Evolutionary conservation across 2,797 vertebrate genomes (phyloP).

Genomic region (Hippocampus kuda): DNA sequence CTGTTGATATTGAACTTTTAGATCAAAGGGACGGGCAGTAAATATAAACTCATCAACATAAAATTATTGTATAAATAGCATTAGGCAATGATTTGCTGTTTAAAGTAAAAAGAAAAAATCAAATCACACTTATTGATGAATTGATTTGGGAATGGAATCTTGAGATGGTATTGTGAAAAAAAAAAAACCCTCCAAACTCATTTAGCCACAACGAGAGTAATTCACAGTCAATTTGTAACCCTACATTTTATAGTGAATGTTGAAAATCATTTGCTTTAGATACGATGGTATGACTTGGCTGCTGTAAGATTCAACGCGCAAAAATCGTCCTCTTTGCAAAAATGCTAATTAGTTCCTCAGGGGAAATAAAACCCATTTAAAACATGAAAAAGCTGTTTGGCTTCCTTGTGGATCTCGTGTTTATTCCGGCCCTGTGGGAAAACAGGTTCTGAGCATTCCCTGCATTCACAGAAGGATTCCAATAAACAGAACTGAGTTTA

Average conservation of each 20-base stretch:
- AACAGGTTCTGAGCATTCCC: slow-evolving; percentile 28
- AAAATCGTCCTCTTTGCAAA: slow-evolving; percentile 64
- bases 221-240: not conserved
- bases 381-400: slow-evolving; percentile 59
- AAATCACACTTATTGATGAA: slow-evolving; percentile 28
- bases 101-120: slow-evolving; percentile 16
- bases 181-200: not conserved
- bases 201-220: not conserved
- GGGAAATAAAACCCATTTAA: slow-evolving; percentile 65
- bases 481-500: not conserved
- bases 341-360: slow-evolving; percentile 71
- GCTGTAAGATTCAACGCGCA: slow-evolving; percentile 49
- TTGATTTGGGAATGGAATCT: slow-evolving; percentile 36
- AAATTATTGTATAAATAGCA: not conserved
- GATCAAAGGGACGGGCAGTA: not conserved
- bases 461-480: slow-evolving; percentile 17
- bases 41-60: not conserved
- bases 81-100: not conserved
- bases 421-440: slow-evolving; percentile 32
- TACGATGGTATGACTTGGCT: slow-evolving; percentile 51
- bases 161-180: not conserved
- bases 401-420: slow-evolving; percentile 47
- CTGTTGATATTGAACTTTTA: not conserved
- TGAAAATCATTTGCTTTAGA: slow-evolving; percentile 34
- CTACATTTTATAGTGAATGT: not conserved